Conservation (phyloP, 1,140 invertebrate genomes). For the Sitophilus oryzae region DNA sequence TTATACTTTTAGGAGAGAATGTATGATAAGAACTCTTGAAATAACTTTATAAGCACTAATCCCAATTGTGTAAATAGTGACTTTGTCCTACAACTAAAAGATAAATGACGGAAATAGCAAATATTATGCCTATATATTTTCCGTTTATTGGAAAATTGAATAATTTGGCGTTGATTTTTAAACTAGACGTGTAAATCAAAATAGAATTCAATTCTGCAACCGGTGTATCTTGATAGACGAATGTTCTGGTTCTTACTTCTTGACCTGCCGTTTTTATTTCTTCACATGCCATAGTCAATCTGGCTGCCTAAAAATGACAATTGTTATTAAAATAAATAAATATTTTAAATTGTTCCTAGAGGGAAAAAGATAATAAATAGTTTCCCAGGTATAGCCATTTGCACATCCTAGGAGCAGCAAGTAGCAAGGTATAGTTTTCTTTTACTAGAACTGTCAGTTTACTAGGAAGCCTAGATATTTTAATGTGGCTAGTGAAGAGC, state of each 20-base stretch:
- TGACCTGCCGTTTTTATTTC: slow-evolving; percentile 66
- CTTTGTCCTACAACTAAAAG: slow-evolving; percentile 66
- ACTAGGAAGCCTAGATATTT: too few species aligned
- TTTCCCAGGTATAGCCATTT: too few species aligned
- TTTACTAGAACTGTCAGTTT: too few species aligned
- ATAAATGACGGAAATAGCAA: slow-evolving; percentile 53
- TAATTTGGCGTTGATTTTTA: slow-evolving; percentile 66
- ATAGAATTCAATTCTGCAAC: slow-evolving; percentile 68
- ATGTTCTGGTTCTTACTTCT: slow-evolving; percentile 68
- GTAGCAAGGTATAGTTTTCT: too few species aligned
- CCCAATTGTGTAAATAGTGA: slow-evolving; percentile 35
- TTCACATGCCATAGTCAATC: slow-evolving; percentile 67
- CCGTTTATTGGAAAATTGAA: slow-evolving; percentile 65
- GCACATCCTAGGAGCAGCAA: too few species aligned
- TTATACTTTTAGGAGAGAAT: too few species aligned
- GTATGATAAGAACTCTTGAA: too few species aligned
- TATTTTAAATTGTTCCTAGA: too few species aligned
- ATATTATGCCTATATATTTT: slow-evolving; percentile 58
- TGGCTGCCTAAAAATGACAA: slow-evolving; percentile 63
- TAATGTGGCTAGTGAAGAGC: too few species aligned
- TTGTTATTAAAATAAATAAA: too few species aligned
- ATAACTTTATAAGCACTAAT: too few species aligned
- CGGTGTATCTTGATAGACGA: slow-evolving; percentile 69
- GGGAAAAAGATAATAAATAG: too few species aligned
- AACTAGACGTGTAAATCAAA: slow-evolving; percentile 67